Percentiles rank a stretch among this genome's conserved stretches.
Evolutionary conservation across 2,888 invertebrate species (phyloP).

Genomic region (Chymomyza procnemis): DNA sequence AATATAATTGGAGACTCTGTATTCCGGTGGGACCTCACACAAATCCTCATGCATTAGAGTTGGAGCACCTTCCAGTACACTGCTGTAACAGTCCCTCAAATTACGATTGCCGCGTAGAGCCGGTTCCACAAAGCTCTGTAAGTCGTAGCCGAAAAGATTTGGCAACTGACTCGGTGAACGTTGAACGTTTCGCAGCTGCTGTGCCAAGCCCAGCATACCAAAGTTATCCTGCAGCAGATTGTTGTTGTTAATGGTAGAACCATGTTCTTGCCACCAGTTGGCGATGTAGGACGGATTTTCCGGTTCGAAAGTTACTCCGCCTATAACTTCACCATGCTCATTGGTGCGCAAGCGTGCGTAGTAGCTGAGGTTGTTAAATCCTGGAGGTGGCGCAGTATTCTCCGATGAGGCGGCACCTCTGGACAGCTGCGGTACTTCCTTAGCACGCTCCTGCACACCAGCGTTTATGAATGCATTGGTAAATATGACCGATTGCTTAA

Average conservation of each 20-base stretch:
- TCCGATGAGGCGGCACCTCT: background rate
- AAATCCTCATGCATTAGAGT: conserved; percentile 25
- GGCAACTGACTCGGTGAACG: conserved; percentile 14
- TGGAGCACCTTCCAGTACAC: conserved; percentile 20
- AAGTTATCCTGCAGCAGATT: conserved; percentile 21
- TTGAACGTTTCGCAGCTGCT: conserved; percentile 18
- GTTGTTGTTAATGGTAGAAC: background rate
- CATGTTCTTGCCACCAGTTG: background rate
- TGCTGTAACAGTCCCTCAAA: conserved; percentile 28
- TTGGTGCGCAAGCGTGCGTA: conserved; percentile 49
- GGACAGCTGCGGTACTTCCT: background rate
- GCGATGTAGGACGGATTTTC: background rate
- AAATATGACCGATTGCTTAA: conserved; percentile 28
- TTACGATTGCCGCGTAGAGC: conserved; percentile 5
- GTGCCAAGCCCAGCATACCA: conserved; percentile 46
- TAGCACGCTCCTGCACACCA: too few relatives aligned
- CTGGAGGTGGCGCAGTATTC: conserved; percentile 40
- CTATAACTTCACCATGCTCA: conserved; percentile 42
- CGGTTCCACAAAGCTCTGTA: conserved; percentile 8
- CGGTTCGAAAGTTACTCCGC: conserved; percentile 47
- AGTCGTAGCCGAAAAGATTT: conserved; percentile 33
- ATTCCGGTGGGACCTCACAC: conserved; percentile 27
- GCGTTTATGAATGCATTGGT: conserved; percentile 35
- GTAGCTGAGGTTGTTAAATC: conserved; percentile 25
- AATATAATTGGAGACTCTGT: background rate